Evolutionary conservation across 2,113 vertebrate species (phyloP), one percentile per base, ranked within the genome.

Genomic region (Urocitellus parryii): DNA sequence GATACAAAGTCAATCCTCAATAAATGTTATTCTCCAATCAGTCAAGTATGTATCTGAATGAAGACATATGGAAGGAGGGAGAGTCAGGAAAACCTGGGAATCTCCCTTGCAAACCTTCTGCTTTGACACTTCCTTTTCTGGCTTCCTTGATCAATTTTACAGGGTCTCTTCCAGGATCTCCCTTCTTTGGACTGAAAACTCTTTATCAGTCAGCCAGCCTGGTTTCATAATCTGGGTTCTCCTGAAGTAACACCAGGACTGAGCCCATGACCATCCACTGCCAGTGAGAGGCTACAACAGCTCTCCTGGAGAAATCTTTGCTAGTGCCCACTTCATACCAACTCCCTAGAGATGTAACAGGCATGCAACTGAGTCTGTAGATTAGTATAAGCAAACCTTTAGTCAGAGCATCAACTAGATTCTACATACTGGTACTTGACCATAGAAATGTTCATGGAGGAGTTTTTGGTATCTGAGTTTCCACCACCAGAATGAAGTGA

Each of bases 361-460:
- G 37, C 22, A 65, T 18, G 12, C 0, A 39, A 39, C 13, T 29
- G 25, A 34, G n/a, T 34, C n/a, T 76, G 16, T 0, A 37, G 0
- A 56, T 56, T 39, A 74, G 18, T 29, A 72, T 37, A 91, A 80
- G 72, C 51, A 29, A 6, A 53, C 9, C 17, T 4, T 58, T 27
- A 16, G 1, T 37, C 85, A 84, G 39, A 42, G 4, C 9, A 39
- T 5, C 27, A 67, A 39, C 29, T 48, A 80, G 39, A 72, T 29
- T 56, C 80, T 90, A 45, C 4, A 14, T 51, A 12, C 53, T 72
- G 22, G 5, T 51, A 17, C 29, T 24, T 29, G 24, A 22, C 20
- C 58, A 20, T 0, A 8, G 16, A 13, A 76, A 74, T 51, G n/a
- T 11, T 32, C 73, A 27, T 4, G 39, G 17, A n/a, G 20, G 18